Evolutionary conservation across 1,140 invertebrate genomes (phyloP).

Genomic region (Panagrolaimus sp.): DNA sequence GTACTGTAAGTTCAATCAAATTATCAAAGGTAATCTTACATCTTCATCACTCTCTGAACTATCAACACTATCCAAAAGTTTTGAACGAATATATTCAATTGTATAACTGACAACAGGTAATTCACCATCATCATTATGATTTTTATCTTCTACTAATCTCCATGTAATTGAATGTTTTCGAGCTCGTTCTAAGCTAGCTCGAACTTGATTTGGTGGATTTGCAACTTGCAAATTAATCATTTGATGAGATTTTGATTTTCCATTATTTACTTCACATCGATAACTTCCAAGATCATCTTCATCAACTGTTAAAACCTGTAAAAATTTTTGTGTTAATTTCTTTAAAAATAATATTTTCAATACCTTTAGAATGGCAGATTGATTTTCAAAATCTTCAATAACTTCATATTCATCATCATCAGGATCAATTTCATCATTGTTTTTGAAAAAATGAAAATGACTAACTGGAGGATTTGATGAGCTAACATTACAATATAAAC

Average conservation of each 20-base stretch:
- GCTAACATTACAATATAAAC: slow-evolving; percentile 27
- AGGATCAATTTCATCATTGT: slow-evolving; percentile 22
- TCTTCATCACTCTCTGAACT: background rate
- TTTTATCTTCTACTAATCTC: slow-evolving; percentile 19
- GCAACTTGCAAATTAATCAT: slow-evolving; percentile 20
- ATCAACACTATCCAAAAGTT: slow-evolving; percentile 7
- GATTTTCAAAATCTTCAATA: slow-evolving; percentile 15
- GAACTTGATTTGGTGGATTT: slow-evolving; percentile 16
- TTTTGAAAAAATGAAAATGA: slow-evolving; percentile 30
- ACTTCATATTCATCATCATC: slow-evolving; percentile 21
- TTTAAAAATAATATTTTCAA: background rate
- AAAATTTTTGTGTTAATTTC: background rate
- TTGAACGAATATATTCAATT: slow-evolving; percentile 21
- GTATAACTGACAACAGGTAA: slow-evolving; percentile 29
- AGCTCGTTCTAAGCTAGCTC: slow-evolving; percentile 18
- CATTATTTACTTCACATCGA: slow-evolving; percentile 28
- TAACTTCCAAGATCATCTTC: slow-evolving; percentile 36
- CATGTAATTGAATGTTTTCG: slow-evolving; percentile 27
- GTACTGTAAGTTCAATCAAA: background rate
- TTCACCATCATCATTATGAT: slow-evolving; percentile 16
- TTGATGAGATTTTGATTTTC: slow-evolving; percentile 27
- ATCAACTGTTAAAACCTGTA: slow-evolving; percentile 27
- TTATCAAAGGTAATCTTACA: background rate
- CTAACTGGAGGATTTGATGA: slow-evolving; percentile 33
- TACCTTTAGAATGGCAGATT: slow-evolving; percentile 18